Evolutionary conservation across 2,888 invertebrate genomes (phyloP).

Genomic region (Drosophila eohydei): DNA sequence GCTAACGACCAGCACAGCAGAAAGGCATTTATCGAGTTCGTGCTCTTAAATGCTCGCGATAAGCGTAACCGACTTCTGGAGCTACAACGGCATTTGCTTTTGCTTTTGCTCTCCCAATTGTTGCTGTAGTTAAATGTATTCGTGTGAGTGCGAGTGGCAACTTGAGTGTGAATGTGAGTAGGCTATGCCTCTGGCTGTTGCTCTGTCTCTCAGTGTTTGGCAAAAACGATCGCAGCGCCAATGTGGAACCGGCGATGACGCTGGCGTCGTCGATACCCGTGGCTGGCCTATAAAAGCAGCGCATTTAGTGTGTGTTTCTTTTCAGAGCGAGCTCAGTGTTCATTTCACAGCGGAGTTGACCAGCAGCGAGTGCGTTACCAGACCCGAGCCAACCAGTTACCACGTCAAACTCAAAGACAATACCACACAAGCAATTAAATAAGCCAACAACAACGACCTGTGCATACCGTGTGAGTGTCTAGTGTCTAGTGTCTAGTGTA

Average conservation of each 20-base stretch:
- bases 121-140: constrained; percentile 21
- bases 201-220: constrained; percentile 56
- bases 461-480: constrained; percentile 39
- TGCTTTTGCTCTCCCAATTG: constrained; percentile 26
- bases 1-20: constrained; percentile 1
- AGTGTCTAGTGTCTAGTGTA: constrained; percentile 17
- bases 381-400: constrained; percentile 43
- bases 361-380: constrained; percentile 55
- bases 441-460: constrained; percentile 24
- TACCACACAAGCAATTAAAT: constrained; percentile 37
- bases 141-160: constrained; percentile 8
- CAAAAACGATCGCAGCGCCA: constrained; percentile 64
- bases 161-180: constrained; percentile 17
- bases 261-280: constrained; percentile 18
- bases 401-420: constrained; percentile 52
- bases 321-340: constrained; percentile 83
- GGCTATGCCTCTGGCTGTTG: constrained; percentile 21
- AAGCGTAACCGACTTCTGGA: constrained; percentile 40
- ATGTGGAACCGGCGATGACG: constrained; percentile 38
- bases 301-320: constrained; percentile 82
- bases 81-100: constrained; percentile 8
- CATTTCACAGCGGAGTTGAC: constrained; percentile 79
- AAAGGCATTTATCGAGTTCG: constrained; percentile 8
- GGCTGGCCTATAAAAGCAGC: constrained; percentile 78
- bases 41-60: constrained; percentile 44